These are phyloP conservation scores for Tadarida brasiliensis DNA, from an alignment of 2,797 vertebrate species.

Conservation along the genomic window DNA sequence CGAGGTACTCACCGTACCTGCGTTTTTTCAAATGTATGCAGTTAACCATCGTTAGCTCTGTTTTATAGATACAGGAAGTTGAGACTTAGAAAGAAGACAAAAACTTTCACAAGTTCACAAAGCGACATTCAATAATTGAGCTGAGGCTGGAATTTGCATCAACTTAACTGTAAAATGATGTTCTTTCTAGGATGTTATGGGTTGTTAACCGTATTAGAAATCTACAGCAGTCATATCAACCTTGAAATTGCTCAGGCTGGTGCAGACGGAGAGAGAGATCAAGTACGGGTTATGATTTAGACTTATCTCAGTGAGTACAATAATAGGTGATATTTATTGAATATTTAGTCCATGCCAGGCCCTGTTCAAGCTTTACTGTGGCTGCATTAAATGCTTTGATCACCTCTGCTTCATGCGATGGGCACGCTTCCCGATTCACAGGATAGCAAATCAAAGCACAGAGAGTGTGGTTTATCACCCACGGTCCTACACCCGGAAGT, in stretches of 20 bases:
- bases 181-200: background rate
- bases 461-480: background rate
- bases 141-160: background rate
- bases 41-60: background rate
- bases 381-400: background rate
- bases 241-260: background rate
- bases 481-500: background rate
- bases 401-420: background rate
- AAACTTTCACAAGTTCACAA: background rate
- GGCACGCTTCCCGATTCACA: background rate
- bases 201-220: background rate
- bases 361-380: background rate
- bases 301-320: background rate
- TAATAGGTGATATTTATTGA: background rate
- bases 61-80: background rate
- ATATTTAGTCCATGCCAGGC: background rate
- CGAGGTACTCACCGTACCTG: background rate
- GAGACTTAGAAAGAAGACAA: background rate
- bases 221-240: background rate
- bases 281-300: background rate
- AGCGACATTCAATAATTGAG: background rate
- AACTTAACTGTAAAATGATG: background rate
- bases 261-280: background rate
- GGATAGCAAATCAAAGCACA: background rate
- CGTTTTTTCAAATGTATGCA: background rate